phyloP scores from a whole-genome alignment of 2,797 vertebrate genomes.

The Petrocephalus sullivani region DNA sequence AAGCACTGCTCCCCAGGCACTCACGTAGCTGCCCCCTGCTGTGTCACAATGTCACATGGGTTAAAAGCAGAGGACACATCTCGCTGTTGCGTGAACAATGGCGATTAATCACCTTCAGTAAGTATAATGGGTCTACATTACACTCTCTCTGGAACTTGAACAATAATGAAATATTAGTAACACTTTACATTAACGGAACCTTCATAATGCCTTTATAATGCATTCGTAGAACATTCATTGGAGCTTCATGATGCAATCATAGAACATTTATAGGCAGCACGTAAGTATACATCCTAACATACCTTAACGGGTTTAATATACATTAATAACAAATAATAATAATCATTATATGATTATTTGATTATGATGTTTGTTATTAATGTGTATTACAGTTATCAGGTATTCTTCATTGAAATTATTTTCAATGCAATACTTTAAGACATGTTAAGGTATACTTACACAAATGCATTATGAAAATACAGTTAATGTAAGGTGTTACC shows the following conservation, averaged over 20 bases:
- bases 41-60: too few relatives aligned
- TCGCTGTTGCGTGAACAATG: too few relatives aligned
- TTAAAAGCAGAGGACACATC: too few relatives aligned
- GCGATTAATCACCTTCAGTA: background rate
- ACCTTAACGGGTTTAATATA: background rate
- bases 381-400: background rate
- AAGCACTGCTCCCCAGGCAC: too few relatives aligned
- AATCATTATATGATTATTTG: background rate
- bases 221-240: background rate
- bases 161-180: background rate
- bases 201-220: background rate
- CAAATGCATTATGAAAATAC: background rate
- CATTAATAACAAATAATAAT: background rate
- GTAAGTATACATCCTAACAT: background rate
- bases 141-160: background rate
- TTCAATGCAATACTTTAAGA: background rate
- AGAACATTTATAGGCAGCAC: background rate
- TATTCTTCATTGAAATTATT: background rate
- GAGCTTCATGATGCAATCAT: background rate
- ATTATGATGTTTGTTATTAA: background rate
- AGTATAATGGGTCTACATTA: background rate
- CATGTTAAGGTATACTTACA: background rate
- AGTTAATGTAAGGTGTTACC: background rate
- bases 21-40: too few relatives aligned
- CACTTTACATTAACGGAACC: background rate